A percentile compares a stretch with the other conserved stretches of the same genome.
Evolutionary conservation across 2,113 vertebrate species (phyloP).

Genomic region (Tragelaphus scriptus): DNA sequence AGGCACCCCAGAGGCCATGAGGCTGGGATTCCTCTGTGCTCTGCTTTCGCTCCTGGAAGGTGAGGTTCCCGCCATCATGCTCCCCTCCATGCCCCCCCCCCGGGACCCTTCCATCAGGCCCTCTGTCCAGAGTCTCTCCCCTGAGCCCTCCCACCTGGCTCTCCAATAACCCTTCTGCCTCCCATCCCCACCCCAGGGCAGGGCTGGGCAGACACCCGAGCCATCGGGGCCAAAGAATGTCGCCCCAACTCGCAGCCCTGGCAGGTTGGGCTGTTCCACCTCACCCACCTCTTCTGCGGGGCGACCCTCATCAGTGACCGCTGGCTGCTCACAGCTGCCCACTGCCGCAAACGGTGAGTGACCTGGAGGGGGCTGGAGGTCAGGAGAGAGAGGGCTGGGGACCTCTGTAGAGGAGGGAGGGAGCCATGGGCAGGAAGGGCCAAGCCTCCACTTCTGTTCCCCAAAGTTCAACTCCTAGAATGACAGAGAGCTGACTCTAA

Average conservation of each 20-base stretch:
- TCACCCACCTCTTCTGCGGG: constrained; percentile 63
- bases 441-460: neutral
- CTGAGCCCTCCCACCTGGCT: neutral
- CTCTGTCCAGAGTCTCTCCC: neutral
- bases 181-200: constrained; percentile 15
- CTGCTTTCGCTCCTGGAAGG: constrained; percentile 46
- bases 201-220: constrained; percentile 44
- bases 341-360: constrained; percentile 69
- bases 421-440: neutral
- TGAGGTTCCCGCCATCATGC: neutral
- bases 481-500: neutral
- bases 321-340: constrained; percentile 80
- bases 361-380: neutral
- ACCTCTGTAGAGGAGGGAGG: neutral
- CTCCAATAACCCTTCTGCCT: neutral
- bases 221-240: constrained; percentile 64
- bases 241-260: constrained; percentile 69
- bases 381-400: neutral
- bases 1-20: constrained; percentile 35
- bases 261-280: constrained; percentile 72
- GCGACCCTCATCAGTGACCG: constrained; percentile 74
- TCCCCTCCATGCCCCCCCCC: neutral
- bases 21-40: neutral
- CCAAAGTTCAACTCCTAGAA: neutral
- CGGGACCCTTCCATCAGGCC: neutral